Percentiles rank a stretch among this genome's conserved stretches.
Evolutionary conservation across 2,797 vertebrate species (phyloP).

Genomic region (Xyrichtys novacula): DNA sequence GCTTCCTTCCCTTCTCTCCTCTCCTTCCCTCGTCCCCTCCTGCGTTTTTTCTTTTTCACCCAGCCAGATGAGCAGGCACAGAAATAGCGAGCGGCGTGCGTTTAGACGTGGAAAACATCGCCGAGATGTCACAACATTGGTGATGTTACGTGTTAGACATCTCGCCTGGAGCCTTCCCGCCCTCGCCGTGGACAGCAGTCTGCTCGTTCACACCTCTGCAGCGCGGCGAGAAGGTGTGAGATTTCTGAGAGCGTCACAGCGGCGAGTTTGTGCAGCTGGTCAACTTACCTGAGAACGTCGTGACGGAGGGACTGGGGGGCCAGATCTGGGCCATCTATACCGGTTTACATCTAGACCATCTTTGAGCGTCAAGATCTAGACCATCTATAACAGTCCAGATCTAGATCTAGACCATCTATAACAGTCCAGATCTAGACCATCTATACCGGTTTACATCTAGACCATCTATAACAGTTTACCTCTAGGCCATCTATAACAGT

Average conservation of each 20-base stretch:
- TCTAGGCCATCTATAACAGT: no score
- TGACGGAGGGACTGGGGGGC: no score
- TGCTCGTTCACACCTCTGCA: constrained; percentile 73
- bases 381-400: no score
- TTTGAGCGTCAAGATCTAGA: no score
- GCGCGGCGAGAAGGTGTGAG: constrained; percentile 61
- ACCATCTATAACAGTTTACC: no score
- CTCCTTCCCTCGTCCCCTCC: constrained; percentile 10
- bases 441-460: no score
- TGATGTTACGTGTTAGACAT: constrained; percentile 72
- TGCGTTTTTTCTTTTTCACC: constrained; percentile 56
- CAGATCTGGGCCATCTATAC: no score
- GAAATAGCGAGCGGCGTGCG: constrained; percentile 57
- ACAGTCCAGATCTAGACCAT: no score
- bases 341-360: no score
- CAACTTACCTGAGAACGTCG: constrained; percentile 66
- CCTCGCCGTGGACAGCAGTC: constrained; percentile 67
- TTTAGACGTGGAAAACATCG: constrained; percentile 61
- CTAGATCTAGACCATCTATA: no score
- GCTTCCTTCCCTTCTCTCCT: constrained; percentile 13
- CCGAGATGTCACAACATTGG: constrained; percentile 67
- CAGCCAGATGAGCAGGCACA: constrained; percentile 59
- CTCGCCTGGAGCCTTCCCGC: constrained; percentile 53
- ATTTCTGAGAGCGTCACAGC: constrained; percentile 44
- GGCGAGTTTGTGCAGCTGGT: constrained; percentile 40